A percentile compares a stretch with the other conserved stretches of the same genome.
These are phyloP conservation scores for Meta bourneti DNA, from an alignment of 2,888 invertebrate species.

Conservation along the genomic window DNA sequence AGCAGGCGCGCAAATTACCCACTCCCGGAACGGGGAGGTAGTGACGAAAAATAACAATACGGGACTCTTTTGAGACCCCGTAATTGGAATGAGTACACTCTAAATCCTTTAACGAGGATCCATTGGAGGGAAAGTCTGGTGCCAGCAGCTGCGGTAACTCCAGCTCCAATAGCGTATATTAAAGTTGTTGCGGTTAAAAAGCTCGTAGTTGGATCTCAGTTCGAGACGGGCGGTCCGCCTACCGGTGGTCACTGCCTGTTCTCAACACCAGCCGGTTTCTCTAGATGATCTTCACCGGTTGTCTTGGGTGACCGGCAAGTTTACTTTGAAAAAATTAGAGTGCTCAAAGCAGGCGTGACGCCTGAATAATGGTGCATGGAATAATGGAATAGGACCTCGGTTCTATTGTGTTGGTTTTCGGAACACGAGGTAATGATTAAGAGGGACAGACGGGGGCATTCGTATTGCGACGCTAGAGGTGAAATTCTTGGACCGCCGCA, in stretches of 20 bases:
- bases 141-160: constrained; percentile 88
- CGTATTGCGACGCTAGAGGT: constrained; percentile 85
- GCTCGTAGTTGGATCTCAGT: constrained; percentile 84
- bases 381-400: no score
- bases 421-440: constrained; percentile 74
- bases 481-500: constrained; percentile 85
- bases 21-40: constrained; percentile 83
- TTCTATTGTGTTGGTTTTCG: no score
- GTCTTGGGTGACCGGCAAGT: constrained; percentile 53
- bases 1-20: constrained; percentile 84
- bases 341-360: constrained; percentile 52
- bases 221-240: neutral
- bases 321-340: constrained; percentile 56
- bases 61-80: constrained; percentile 82
- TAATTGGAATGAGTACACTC: constrained; percentile 84
- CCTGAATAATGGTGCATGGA: no score
- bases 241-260: no score
- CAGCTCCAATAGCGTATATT: constrained; percentile 87
- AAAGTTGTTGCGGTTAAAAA: constrained; percentile 87
- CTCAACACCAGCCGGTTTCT: constrained; percentile 24
- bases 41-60: constrained; percentile 86
- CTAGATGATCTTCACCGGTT: constrained; percentile 49
- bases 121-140: constrained; percentile 86
- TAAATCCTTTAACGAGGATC: constrained; percentile 85
- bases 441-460: constrained; percentile 82